Evolutionary conservation across 2,113 vertebrate species (phyloP).

Genomic region (Copsychus sechellarum): DNA sequence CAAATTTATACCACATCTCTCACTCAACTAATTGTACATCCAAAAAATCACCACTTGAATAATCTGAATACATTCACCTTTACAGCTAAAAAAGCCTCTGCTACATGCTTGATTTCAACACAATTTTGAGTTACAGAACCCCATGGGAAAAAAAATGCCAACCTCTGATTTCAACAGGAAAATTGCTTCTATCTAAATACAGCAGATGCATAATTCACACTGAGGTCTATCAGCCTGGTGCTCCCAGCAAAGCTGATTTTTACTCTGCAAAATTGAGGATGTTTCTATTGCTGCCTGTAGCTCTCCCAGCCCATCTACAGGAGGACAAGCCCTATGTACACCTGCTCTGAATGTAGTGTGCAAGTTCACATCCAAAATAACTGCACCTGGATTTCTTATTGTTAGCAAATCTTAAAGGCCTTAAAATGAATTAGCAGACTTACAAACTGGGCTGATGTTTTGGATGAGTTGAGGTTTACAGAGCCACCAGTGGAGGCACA

Average conservation of each 20-base stretch:
- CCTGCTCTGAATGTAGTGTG: background rate
- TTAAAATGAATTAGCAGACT: background rate
- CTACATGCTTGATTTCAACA: constrained; percentile 49
- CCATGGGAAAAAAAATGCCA: constrained; percentile 1
- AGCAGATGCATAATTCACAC: constrained; percentile 32
- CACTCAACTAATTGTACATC: constrained; percentile 63
- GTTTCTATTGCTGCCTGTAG: background rate
- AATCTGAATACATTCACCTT: constrained; percentile 65
- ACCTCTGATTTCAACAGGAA: constrained; percentile 42
- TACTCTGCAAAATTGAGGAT: background rate
- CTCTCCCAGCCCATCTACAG: background rate
- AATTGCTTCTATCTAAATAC: constrained; percentile 45
- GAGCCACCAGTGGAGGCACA: background rate
- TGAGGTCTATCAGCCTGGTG: background rate
- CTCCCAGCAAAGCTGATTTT: background rate
- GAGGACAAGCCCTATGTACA: background rate
- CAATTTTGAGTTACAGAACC: constrained; percentile 29
- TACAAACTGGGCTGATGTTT: background rate
- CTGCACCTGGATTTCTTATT: background rate
- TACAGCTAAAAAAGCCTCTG: background rate
- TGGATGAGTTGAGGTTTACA: background rate
- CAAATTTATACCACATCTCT: constrained; percentile 53
- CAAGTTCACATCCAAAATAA: background rate
- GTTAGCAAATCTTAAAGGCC: background rate
- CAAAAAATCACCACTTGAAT: constrained; percentile 65